phyloP scores from a whole-genome alignment of 1,140 invertebrate species.

The Drosophila leontia region DNA sequence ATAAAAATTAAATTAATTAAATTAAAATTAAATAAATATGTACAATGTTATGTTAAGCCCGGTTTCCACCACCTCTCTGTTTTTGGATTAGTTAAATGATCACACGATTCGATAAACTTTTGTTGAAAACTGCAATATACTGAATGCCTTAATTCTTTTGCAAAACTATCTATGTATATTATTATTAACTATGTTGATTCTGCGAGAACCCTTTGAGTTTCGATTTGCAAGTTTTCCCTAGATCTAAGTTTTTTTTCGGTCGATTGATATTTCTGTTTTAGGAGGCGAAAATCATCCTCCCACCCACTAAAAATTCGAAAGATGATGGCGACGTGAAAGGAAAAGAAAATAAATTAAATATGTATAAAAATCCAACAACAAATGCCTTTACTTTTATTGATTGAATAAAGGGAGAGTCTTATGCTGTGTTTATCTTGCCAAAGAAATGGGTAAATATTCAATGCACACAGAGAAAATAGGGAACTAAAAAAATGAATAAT shows the following conservation, averaged over 20 bases:
- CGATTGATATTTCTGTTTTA: slow-evolving; percentile 76
- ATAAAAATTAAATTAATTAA: slow-evolving; percentile 61
- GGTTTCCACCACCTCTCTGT: slow-evolving; percentile 31
- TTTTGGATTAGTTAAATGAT: slow-evolving; percentile 44
- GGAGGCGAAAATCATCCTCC: slow-evolving; percentile 35
- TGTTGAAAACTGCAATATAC: slow-evolving; percentile 65
- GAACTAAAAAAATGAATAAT: not conserved
- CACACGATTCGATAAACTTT: slow-evolving; percentile 43
- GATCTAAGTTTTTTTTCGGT: slow-evolving; percentile 43
- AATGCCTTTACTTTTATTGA: slow-evolving; percentile 36
- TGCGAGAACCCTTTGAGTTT: slow-evolving; percentile 31
- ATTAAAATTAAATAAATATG: slow-evolving; percentile 52
- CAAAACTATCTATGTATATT: slow-evolving; percentile 21
- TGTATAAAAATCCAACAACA: slow-evolving; percentile 56
- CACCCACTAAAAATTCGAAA: slow-evolving; percentile 19
- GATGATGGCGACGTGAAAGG: slow-evolving; percentile 26
- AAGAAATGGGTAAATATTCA: slow-evolving; percentile 59
- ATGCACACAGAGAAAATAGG: not conserved
- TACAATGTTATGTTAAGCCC: slow-evolving; percentile 65
- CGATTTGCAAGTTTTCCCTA: slow-evolving; percentile 34
- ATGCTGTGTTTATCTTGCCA: slow-evolving; percentile 48
- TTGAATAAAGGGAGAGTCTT: slow-evolving; percentile 14
- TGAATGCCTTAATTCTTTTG: slow-evolving; percentile 71
- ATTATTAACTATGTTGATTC: slow-evolving; percentile 60
- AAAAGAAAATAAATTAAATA: slow-evolving; percentile 73